Base-by-base conservation (phyloP, 64 coral and sea anemone species). In the Orbicella faveolata region DNA sequence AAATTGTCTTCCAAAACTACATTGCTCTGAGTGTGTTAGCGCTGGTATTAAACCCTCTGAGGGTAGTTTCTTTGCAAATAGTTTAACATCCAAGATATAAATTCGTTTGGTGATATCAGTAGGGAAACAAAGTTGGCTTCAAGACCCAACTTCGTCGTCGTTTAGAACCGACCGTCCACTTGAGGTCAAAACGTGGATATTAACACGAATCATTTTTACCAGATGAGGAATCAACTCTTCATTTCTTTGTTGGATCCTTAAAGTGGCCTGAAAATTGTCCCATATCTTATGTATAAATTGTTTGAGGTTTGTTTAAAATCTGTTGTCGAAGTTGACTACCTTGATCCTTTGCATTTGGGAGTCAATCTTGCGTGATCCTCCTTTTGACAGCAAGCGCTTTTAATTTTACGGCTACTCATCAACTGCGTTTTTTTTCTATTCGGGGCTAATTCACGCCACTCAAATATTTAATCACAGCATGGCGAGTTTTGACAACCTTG, bases 381-480 rank as follows among this genome's bases (percentile, higher is more conserved):
- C 54, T 2, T 57, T 57, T 57, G 3, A 7, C 9, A 0, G 2
- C 18, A 72, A 69, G 23, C 23, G 1, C 21, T 23, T n/a, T 20
- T 69, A 30, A 30, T 53, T 53, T 53, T 14, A 11, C 13, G 54
- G 54, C 54, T 11, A 57, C 54, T 57, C 2, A 57, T 57, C 3
- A 57, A 57, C 1, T 1, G 54, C 54, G 54, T 6, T 41, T 4
- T 2, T 6, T 30, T 30, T 30, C 1, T 21, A 65, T 21, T 15
- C 63, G 30, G 30, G 20, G 63, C 63, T 15, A 21, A 15, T 65
- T 65, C 63, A 18, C 63, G 63, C 2, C 64, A 67, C 18, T 83
- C 35, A 63, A 37, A 65, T 64, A 39, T 64, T 64, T 34, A 83
- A 41, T 84, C 36, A 84, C 37, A 51, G 44, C 81, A 83, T 48